These are phyloP conservation scores for Saturnia japonica DNA, from an alignment of 2,888 invertebrate genomes.

Conservation along the genomic window DNA sequence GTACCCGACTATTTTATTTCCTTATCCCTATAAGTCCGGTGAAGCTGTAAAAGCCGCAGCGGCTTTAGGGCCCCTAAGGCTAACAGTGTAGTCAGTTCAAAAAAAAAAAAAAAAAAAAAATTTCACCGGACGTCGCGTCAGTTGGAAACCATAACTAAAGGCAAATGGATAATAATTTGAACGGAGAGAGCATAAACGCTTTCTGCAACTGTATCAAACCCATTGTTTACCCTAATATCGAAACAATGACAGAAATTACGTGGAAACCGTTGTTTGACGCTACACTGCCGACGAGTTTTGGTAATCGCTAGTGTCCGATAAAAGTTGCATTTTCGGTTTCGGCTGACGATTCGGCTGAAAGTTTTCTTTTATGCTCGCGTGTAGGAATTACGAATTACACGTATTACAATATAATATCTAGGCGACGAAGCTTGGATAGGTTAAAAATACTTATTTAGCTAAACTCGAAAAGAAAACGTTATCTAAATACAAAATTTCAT, in stretches of 20 bases:
- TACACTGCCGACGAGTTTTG: constrained; percentile 20
- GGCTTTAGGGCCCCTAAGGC: too few relatives aligned
- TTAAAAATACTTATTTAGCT: too few relatives aligned
- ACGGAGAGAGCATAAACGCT: constrained; percentile 47
- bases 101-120: too few relatives aligned
- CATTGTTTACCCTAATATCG: constrained; percentile 26
- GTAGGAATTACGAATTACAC: not conserved
- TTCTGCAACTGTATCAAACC: constrained; percentile 30
- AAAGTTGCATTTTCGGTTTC: constrained; percentile 11
- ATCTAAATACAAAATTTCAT: too few relatives aligned
- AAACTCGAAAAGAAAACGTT: too few relatives aligned
- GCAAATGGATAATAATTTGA: constrained; percentile 54
- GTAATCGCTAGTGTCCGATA: constrained; percentile 16
- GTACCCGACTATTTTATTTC: constrained; percentile 32
- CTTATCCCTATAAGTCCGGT: too few relatives aligned
- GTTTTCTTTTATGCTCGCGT: not conserved
- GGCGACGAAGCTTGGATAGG: too few relatives aligned
- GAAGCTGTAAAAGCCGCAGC: too few relatives aligned
- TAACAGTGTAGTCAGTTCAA: too few relatives aligned
- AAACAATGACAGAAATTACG: constrained; percentile 25
- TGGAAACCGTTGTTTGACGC: constrained; percentile 20
- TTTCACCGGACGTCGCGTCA: constrained; percentile 35
- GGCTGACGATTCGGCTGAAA: not conserved
- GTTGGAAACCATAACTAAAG: constrained; percentile 45
- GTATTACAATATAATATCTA: too few relatives aligned